Evolutionary conservation across 2,113 vertebrate species (phyloP), one percentile per base, ranked within the genome.

Genomic region (Anoura caudifer): DNA sequence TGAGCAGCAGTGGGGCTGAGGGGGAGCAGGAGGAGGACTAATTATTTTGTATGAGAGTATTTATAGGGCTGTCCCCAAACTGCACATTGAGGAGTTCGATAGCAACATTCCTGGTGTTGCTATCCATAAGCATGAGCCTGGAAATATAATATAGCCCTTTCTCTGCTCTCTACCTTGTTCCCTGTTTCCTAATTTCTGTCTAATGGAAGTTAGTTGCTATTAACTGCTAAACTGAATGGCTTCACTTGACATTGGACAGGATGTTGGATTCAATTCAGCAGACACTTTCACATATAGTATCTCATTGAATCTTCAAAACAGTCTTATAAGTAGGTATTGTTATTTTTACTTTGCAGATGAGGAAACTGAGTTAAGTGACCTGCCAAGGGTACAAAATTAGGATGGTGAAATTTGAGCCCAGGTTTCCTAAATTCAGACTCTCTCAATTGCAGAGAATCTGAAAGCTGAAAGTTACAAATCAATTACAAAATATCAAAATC

Each of bases 61-160:
- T 81, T 84, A 26, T 50, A 91, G 54, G 33, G 52, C 10, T 67
- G n/a, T 76, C 65, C 85, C 31, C 10, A 85, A 61, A 88, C 45
- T 82, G 84, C 47, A 54, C 43, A 36, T 65, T 36, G 61, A 82
- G 79, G 56, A 91, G 63, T 76, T 95, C 52, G 41, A 56, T 63
- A 87, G 73, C 54, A 83, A 76, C 90, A 93, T 95, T 95, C 36
- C 50, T 93, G 67, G 47, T 50, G 70, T 56, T 90, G 22, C 92
- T 92, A 75, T 89, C 77, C 90, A 70, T 95, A 91, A 87, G 47
- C 89, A 70, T 82, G 82, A 43, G 67, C 79, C 93, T 91, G 72
- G 80, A 63, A 84, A 85, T 63, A 86, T 22, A 90, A 90, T 83
- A n/a, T 47, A 97, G 50, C 50, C 63, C 19, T 54, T 90, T 50